Evolutionary conservation across 1,140 invertebrate species (phyloP), one percentile per base, ranked within the genome.

Genomic region (Drosophila arawakana): DNA sequence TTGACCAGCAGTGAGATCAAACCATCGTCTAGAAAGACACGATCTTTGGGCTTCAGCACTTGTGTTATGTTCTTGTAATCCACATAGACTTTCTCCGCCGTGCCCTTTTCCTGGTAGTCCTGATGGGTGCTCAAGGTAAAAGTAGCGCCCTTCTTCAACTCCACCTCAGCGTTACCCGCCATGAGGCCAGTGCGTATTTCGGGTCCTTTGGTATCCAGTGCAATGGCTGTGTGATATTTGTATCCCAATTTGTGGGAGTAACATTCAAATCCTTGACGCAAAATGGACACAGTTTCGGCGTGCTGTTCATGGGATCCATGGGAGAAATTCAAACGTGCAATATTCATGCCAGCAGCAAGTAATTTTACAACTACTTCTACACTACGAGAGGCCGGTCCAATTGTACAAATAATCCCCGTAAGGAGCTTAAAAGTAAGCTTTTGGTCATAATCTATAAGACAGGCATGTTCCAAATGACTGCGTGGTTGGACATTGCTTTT

Each of bases 241-340:
- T 71, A 47, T 1, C 68, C 59, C 18, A 47, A 7, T 11, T 41
- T 35, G 68, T 95, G 95, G n/a, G 95, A 95, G 63, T 97, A 95
- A 68, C 95, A 96, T 67, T 95, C 95, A 52, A 95, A 95, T 2
- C 98, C 98, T 78, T 95, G 92, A 15, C 97, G 93, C 34, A 98
- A 95, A 91, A 98, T 98, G 15, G 94, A 93, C 73, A 99, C 97
- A 0, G 97, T 98, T 76, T 96, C 95, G 0, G 94, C 95, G 91
- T 99, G 98, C 93, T 98, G 98, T 91, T 98, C 98, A 88, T 99
- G 96, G 0, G 97, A 96, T 50, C 98, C 98, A 92, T 99, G 98
- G 7, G 97, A 98, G 93, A 99, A 99, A 93, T 99, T 99, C 92
- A 99, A 94, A 62, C 98, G 95, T 11, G 98, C 98, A 67, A 99